Conservation (phyloP, 92 coral and sea anemone species). For the Epizoanthus ramosus region DNA sequence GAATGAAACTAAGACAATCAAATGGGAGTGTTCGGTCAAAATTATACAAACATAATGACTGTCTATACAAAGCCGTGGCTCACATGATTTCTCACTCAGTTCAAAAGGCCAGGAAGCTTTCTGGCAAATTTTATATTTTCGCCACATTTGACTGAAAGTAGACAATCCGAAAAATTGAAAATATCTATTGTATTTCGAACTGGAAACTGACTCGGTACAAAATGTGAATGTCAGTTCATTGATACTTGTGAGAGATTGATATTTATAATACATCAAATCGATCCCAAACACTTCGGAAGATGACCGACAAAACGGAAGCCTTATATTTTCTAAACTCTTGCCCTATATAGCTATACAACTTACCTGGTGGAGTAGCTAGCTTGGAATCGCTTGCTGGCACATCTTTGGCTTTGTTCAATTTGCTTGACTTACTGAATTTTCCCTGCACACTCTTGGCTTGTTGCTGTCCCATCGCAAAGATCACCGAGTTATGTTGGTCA, state of each 20-base stretch:
- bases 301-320: slow-evolving; percentile 9
- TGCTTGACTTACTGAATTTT: slow-evolving; percentile 33
- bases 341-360: neutral
- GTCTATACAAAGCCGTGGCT: too few species aligned
- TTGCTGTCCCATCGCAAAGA: slow-evolving; percentile 49
- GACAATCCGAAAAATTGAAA: slow-evolving; percentile 2
- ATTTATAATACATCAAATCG: slow-evolving; percentile 15
- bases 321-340: neutral
- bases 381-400: slow-evolving; percentile 39
- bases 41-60: neutral
- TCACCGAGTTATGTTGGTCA: neutral
- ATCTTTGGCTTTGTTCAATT: slow-evolving; percentile 31
- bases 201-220: neutral
- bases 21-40: slow-evolving; percentile 35
- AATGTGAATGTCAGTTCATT: neutral
- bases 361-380: slow-evolving; percentile 22
- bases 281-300: neutral
- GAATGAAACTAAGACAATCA: neutral
- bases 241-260: neutral
- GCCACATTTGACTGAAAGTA: neutral
- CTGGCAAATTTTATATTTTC: neutral
- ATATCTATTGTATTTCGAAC: neutral
- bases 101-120: neutral
- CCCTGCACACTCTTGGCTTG: slow-evolving; percentile 44
- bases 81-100: slow-evolving; percentile 11